Evolutionary conservation across 2,113 vertebrate species (phyloP).

Genomic region (Oncorhynchus mykiss): DNA sequence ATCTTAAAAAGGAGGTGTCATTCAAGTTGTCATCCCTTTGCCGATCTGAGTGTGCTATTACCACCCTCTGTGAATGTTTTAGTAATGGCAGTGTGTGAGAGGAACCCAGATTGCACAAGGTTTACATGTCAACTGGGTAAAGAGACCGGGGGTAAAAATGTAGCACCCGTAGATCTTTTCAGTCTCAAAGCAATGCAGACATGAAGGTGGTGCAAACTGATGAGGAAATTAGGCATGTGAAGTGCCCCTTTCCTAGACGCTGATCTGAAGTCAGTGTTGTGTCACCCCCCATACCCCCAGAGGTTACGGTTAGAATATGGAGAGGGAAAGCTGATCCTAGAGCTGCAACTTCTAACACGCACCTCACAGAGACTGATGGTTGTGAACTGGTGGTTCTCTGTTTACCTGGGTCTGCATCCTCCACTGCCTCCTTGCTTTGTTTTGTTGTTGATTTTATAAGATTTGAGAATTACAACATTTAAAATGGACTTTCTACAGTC

Average conservation of each 20-base stretch:
- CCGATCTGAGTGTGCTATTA: slow-evolving; percentile 20
- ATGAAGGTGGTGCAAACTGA: not conserved
- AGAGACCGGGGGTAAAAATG: not conserved
- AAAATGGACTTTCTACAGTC: not conserved
- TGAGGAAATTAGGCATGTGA: not conserved
- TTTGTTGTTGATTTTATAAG: not conserved
- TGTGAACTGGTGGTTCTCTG: slow-evolving; percentile 6
- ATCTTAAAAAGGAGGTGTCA: slow-evolving; percentile 11
- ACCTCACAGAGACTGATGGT: slow-evolving; percentile 1
- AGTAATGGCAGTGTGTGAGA: slow-evolving; percentile 4
- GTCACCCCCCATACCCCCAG: no score
- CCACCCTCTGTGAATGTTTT: slow-evolving; percentile 12
- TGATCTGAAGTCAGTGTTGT: no score
- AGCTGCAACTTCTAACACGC: not conserved
- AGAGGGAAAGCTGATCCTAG: not conserved
- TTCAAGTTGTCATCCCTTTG: slow-evolving; percentile 7
- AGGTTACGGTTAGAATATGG: not conserved
- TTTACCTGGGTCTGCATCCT: not conserved
- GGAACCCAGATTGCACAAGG: not conserved
- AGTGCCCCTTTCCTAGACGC: not conserved
- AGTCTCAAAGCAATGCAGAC: not conserved
- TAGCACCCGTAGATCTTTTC: not conserved
- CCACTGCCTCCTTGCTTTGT: slow-evolving; percentile 9
- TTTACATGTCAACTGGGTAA: not conserved
- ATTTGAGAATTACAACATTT: not conserved